These are phyloP conservation scores for Lamprotornis superbus DNA, from an alignment of 2,113 vertebrate species.

Conservation along the genomic window DNA sequence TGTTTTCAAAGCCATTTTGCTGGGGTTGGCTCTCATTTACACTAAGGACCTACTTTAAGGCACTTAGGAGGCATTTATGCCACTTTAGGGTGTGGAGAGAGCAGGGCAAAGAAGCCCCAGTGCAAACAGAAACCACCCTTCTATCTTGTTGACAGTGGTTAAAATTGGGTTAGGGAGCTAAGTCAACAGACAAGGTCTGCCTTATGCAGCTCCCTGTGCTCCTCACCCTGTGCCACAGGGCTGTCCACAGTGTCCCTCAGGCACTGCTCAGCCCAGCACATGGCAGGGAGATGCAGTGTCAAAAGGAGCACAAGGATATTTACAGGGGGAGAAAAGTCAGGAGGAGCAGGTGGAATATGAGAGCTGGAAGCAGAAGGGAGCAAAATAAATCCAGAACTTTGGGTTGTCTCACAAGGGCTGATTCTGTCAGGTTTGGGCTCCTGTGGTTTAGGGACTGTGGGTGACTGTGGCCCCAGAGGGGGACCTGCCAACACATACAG, in stretches of 20 bases:
- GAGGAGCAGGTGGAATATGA: not conserved
- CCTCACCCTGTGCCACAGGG: not conserved
- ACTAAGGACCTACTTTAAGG: conserved; percentile 44
- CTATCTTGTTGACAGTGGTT: conserved; percentile 61
- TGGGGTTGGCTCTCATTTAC: not conserved
- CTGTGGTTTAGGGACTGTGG: not conserved
- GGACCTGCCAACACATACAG: fast-evolving
- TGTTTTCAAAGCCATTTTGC: conserved; percentile 14
- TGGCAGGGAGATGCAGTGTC: not conserved
- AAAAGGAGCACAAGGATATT: not conserved
- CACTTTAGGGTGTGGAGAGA: conserved; percentile 45
- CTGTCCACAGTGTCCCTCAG: not conserved
- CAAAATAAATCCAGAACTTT: not conserved
- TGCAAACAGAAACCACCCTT: conserved; percentile 38
- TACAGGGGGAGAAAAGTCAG: not conserved
- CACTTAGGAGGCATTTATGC: conserved; percentile 54
- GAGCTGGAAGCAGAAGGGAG: not conserved
- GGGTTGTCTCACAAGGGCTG: not conserved
- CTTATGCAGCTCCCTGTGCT: conserved; percentile 3
- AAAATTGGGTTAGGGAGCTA: conserved; percentile 31
- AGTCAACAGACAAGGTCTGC: conserved; percentile 18
- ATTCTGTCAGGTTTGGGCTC: not conserved
- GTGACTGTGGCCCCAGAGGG: fast-evolving
- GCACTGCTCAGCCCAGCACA: not conserved
- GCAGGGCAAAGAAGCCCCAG: conserved; percentile 25